Base-by-base conservation (phyloP, 2,888 invertebrate genomes). In the Harpalus rubripes region DNA sequence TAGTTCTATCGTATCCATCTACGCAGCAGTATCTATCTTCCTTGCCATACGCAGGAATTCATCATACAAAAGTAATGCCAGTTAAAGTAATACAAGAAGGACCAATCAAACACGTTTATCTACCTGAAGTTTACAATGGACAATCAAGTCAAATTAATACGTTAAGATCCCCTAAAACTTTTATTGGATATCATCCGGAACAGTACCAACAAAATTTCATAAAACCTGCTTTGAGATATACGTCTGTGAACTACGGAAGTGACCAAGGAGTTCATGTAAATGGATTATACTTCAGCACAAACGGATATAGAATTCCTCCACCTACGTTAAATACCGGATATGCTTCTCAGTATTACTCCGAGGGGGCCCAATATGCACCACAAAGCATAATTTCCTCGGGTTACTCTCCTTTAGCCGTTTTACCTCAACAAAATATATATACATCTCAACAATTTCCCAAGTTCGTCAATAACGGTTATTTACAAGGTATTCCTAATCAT, bases 41-140 rank as follows among this genome's bases (percentile, higher is more conserved):
- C n/a, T 7, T 39, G 7, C 2, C 39, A 7, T 68, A 68, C 8
- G 68, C 68, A 10, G 15, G 32, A 12, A 6, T 68, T 15, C 39
- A 39, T 15, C 68, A 39, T 32, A 68, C 68, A n/a, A 68, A 68
- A 68, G 26, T 68, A 68, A 68, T 68, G 68, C 68, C 68, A 39
- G 68, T 68, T 0, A 68, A 68, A 39, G 68, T 68, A 10, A 39
- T 39, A 32, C 12, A n/a, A 39, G 68, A 68, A 68, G 68, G 68
- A 7, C 68, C 68, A 7, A 15, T 68, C 68, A 68, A 39, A 32
- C 68, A 68, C 15, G 68, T 68, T 26, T 68, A 68, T 39, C 68
- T 68, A n/a, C 68, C 68, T 15, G 68, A 68, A 68, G 2, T 32
- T 39, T 39, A 68, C 32, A 68, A 39, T 68, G 63, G 16, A 15